Percentiles rank a stretch among this genome's conserved stretches.
These are phyloP conservation scores for Leptopilina syphax DNA, from an alignment of 2,888 invertebrate species.

Conservation along the genomic window DNA sequence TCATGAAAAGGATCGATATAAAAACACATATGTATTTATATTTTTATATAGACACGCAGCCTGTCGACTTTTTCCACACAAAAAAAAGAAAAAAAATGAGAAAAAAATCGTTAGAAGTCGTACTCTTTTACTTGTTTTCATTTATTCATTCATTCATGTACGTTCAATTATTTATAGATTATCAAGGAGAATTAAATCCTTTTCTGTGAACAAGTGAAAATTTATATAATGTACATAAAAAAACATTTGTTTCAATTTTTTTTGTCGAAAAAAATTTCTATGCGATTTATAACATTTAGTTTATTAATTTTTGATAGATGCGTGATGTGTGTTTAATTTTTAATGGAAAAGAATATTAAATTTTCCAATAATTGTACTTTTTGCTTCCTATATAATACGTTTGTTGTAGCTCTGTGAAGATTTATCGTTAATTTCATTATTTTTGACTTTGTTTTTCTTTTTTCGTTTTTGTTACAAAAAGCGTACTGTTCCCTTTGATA, in stretches of 20 bases:
- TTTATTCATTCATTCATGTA: too few relatives aligned
- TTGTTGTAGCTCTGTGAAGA: not conserved
- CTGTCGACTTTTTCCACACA: not conserved
- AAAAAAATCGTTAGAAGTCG: not conserved
- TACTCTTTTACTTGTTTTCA: not conserved
- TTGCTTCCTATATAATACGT: slow-evolving; percentile 1
- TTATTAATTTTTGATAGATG: not conserved
- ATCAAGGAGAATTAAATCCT: too few relatives aligned
- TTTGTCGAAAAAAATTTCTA: not conserved
- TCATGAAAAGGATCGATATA: slow-evolving; percentile 51
- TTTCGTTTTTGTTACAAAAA: too few relatives aligned
- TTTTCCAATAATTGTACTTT: not conserved
- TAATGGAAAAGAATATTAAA: not conserved
- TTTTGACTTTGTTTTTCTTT: too few relatives aligned
- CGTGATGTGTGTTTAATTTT: not conserved
- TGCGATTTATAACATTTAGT: not conserved
- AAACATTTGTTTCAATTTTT: not conserved
- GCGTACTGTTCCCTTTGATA: too few relatives aligned
- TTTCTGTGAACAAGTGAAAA: too few relatives aligned
- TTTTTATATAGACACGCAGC: slow-evolving; percentile 53
- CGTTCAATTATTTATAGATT: too few relatives aligned
- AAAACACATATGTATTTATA: slow-evolving; percentile 56
- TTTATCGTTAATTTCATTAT: too few relatives aligned
- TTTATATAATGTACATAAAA: not conserved
- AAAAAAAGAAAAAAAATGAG: too few relatives aligned